Conservation (phyloP, 2,113 vertebrate species). For the Triplophysa siluroides region DNA sequence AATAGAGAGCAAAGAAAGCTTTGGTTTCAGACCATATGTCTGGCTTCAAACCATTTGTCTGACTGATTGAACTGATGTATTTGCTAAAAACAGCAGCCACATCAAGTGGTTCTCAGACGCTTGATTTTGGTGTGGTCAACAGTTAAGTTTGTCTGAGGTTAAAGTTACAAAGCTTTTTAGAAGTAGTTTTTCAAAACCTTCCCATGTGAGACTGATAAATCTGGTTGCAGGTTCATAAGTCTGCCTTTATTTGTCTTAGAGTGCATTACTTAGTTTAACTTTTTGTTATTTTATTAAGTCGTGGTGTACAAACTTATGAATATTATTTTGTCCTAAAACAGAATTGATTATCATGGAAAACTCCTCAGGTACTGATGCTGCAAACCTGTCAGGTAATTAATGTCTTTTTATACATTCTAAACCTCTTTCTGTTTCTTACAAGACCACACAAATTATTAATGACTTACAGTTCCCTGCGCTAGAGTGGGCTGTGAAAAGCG, state of each 20-base stretch:
- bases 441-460: constrained; percentile 11
- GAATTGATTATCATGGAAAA: constrained; percentile 65
- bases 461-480: constrained; percentile 59
- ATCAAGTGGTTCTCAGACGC: background rate
- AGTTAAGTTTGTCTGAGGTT: background rate
- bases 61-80: constrained; percentile 38
- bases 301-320: background rate
- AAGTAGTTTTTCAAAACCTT: background rate
- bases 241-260: background rate
- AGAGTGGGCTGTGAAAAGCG: constrained; percentile 69
- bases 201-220: too few species aligned
- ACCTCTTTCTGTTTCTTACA: background rate
- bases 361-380: constrained; percentile 56
- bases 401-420: background rate
- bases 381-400: constrained; percentile 71
- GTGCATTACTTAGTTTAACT: background rate
- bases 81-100: constrained; percentile 6
- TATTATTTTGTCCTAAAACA: constrained; percentile 51
- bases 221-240: background rate
- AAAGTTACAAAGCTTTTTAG: too few species aligned
- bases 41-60: constrained; percentile 7
- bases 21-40: constrained; percentile 31
- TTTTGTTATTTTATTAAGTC: background rate
- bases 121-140: background rate
- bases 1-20: background rate